Base-by-base conservation (phyloP, 1,140 invertebrate species). In the Drepana arcuata region DNA sequence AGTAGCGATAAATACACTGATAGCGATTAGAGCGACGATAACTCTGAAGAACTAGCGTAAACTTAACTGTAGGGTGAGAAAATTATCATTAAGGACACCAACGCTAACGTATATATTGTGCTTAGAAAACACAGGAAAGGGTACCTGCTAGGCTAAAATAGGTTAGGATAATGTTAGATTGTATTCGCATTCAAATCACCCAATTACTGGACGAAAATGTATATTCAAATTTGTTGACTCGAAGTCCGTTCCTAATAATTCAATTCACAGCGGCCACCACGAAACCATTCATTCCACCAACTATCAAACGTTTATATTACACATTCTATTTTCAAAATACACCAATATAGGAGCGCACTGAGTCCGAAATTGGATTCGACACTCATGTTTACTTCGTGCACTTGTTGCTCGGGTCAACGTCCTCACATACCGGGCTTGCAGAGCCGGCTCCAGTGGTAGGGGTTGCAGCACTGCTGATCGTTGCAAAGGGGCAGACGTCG, bases 381-480 rank as follows among this genome's bases (percentile, higher is more conserved):
- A 52, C n/a, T n/a, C n/a, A 47, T 61, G 57, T 59, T 60, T 58
- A 62, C 48, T 49, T 26, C 31, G 32, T 43, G 54, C 65, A 80
- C 68, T 73, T 66, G 69, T 69, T 66, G 67, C 55, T 30, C 41
- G 51, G 48, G 49, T 60, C 44, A 46, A 50, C 41, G 63, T 27
- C 37, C 52, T 42, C 57, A 85, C 88, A 86, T 85, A 93, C 92
- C 92, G 85, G 90, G 87, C 79, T 89, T 86, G 85, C 88, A 91
- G 46, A 92, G 85, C 44, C 90, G 86, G 73, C 89, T 92, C 91
- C 90, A 93, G 66, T 93, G 92, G 74, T 91, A 90, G 29, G 92
- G 92, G 77, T 94, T 94, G 85, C 91, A 93, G 79, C 92, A 94
- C 43, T 72, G 79, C 41, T 85, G 84, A 45, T 81, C 81, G 34